Conservation (phyloP, 2,113 vertebrate genomes). For the Rhinoderma darwinii region DNA sequence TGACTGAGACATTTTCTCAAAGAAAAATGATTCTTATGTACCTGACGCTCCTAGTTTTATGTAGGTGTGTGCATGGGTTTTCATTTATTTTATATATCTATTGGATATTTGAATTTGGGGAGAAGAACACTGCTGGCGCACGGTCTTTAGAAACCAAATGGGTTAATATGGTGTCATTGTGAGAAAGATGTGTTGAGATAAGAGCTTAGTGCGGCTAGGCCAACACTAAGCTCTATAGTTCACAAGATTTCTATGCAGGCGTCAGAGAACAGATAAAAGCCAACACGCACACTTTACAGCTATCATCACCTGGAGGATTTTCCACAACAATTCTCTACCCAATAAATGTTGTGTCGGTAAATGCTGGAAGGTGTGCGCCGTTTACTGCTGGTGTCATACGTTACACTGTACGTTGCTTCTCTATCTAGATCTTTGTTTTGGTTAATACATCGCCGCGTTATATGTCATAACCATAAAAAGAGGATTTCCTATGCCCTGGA, state of each 20-base stretch:
- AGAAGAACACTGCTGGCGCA: not conserved
- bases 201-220: conserved; percentile 22
- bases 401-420: not conserved
- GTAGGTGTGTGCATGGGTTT: too few species aligned
- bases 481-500: conserved; percentile 1
- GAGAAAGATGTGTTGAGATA: conserved; percentile 27
- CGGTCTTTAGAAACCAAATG: not conserved
- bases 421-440: conserved; percentile 4
- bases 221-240: conserved; percentile 8
- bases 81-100: too few species aligned
- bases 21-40: not conserved
- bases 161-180: conserved; percentile 24
- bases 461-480: conserved; percentile 9
- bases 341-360: conserved; percentile 18
- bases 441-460: not conserved
- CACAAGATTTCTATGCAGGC: conserved; percentile 35
- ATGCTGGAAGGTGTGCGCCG: conserved; percentile 12
- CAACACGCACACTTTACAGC: conserved; percentile 29
- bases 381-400: not conserved
- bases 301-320: conserved; percentile 22
- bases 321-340: conserved; percentile 17
- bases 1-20: not conserved
- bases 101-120: not conserved
- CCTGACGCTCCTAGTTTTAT: too few species aligned
- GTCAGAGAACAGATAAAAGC: conserved; percentile 19